Conservation (phyloP, 2,888 invertebrate genomes). For the Blastobasis lacticolella region DNA sequence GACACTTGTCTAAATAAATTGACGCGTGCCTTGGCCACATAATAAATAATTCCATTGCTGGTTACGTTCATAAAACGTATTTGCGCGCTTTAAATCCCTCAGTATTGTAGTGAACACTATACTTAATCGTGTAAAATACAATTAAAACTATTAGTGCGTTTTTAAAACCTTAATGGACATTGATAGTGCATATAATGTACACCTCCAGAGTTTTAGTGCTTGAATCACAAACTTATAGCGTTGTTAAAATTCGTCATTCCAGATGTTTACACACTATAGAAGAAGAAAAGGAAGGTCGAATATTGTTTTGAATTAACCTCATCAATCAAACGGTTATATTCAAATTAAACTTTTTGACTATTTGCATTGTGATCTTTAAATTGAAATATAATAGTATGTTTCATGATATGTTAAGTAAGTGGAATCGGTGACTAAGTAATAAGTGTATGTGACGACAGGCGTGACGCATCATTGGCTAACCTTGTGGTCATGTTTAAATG, state of each 20-base stretch:
- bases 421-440: no score
- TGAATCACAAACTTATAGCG: conserved; percentile 45
- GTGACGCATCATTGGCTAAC: no score
- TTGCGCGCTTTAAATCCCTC: conserved; percentile 18
- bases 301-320: not conserved
- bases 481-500: no score
- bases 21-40: conserved; percentile 48
- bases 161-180: no score
- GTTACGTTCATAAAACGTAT: conserved; percentile 21
- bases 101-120: conserved; percentile 23
- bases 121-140: conserved; percentile 13
- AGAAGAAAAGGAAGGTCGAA: conserved; percentile 51
- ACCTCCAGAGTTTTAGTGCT: conserved; percentile 44
- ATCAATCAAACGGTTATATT: no score
- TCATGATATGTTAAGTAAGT: not conserved
- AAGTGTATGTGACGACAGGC: no score
- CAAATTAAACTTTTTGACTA: no score
- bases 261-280: conserved; percentile 52
- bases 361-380: no score
- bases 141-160: not conserved
- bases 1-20: conserved; percentile 53
- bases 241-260: conserved; percentile 54
- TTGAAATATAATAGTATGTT: not conserved
- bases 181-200: conserved; percentile 31
- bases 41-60: conserved; percentile 19